Evolutionary conservation across 2,888 invertebrate species (phyloP), one percentile per base, ranked within the genome.

Genomic region (Euphydryas editha): DNA sequence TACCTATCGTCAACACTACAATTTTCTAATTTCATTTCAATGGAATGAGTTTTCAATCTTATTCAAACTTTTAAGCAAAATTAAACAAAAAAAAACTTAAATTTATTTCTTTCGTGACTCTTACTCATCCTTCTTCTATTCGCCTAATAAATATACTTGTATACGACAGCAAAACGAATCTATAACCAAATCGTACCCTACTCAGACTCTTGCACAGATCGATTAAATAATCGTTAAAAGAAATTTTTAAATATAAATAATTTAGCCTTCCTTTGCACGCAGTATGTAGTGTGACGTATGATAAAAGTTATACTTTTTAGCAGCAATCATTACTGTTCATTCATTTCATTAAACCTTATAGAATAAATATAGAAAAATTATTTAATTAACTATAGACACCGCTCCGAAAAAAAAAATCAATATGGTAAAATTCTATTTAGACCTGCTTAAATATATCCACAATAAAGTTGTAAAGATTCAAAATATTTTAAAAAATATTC

Each of bases 401-500:
- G 84, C 84, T 88, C 86, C 85, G 87, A 90, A 90, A 88, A 78
- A 30, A 24, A 67, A 90, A 89, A 88, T 86, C 81, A 78, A 80
- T 82, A 78, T 80, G 83, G 87, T 89, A 90, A 85, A 86, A 81
- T 75, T 85, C 81, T 88, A 87, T 89, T 85, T 81, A 90, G 88
- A 87, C 85, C 86, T 87, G 90, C 87, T 87, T 88, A 87, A 83
- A 84, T 83, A 76, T 76, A 75, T 76, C 73, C 72, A 76, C 80
- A 81, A 80, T 82, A 79, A 80, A 76, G 80, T 83, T 87, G 88
- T 90, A 90, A 89, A 91, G 83, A 70, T 82, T 88, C 86, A 86
- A 90, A 90, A 90, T 88, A 77, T 78, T 85, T 88, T 89, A 88
- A 88, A 92, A 92, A 92, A 92, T 92, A 92, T 90, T 88, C 88